Percentiles rank a stretch among this genome's conserved stretches.
Evolutionary conservation across 2,113 vertebrate genomes (phyloP).

Genomic region (Python bivittatus): DNA sequence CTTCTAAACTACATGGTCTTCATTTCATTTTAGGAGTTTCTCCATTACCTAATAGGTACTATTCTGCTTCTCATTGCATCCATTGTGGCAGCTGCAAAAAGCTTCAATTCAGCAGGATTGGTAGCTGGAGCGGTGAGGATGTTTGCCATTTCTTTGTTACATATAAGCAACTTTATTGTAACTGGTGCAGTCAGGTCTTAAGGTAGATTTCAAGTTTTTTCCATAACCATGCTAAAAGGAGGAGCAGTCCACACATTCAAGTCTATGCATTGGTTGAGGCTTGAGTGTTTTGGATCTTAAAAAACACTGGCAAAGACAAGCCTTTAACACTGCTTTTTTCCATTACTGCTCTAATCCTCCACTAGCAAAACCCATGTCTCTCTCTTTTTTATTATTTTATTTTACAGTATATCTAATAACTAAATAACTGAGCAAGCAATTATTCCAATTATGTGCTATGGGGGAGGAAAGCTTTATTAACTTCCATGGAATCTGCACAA

Average conservation of each 20-base stretch:
- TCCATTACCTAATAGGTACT: slow-evolving; percentile 87
- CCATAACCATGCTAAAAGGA: not conserved
- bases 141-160: not conserved
- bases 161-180: slow-evolving; percentile 34
- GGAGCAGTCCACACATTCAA: not conserved
- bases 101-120: slow-evolving; percentile 69
- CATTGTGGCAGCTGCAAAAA: slow-evolving; percentile 81
- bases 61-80: slow-evolving; percentile 88
- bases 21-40: slow-evolving; percentile 83
- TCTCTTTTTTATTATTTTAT: not conserved
- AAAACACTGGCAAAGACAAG: not conserved
- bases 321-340: not conserved
- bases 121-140: slow-evolving; percentile 84
- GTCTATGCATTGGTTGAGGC: not conserved
- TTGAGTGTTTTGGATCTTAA: not conserved
- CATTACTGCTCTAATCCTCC: not conserved
- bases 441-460: not conserved
- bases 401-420: not conserved
- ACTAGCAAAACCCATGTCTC: not conserved
- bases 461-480: not conserved
- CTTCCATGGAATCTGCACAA: not conserved
- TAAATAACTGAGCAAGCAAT: not conserved
- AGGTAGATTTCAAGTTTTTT: slow-evolving; percentile 5
- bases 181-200: not conserved
- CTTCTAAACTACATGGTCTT: slow-evolving; percentile 41